A percentile compares a stretch with the other conserved stretches of the same genome.
Evolutionary conservation across 2,797 vertebrate genomes (phyloP).

Genomic region (Pagetopsis macropterus): DNA sequence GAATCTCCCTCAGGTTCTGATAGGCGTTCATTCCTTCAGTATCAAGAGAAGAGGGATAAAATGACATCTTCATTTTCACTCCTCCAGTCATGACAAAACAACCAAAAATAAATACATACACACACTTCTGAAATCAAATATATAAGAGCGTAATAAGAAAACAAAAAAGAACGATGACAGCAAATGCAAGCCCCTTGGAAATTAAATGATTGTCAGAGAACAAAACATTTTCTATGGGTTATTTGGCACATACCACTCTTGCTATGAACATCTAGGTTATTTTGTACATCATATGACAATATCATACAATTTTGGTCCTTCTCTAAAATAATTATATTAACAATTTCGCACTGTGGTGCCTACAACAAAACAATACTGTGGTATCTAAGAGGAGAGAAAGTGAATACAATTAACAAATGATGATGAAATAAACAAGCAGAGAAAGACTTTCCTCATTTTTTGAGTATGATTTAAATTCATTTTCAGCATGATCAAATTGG

Average conservation of each 20-base stretch:
- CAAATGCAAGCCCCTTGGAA: slow-evolving; percentile 80
- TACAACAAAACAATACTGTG: slow-evolving; percentile 93
- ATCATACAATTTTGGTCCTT: slow-evolving; percentile 95
- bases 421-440: slow-evolving; percentile 84
- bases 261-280: slow-evolving; percentile 86
- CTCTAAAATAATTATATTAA: slow-evolving; percentile 94
- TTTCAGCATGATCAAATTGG: slow-evolving; percentile 69
- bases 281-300: slow-evolving; percentile 88
- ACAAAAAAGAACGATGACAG: slow-evolving; percentile 71
- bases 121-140: slow-evolving; percentile 83
- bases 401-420: slow-evolving; percentile 87
- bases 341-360: slow-evolving; percentile 89
- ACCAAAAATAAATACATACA: slow-evolving; percentile 89
- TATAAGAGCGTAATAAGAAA: slow-evolving; percentile 74
- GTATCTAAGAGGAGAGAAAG: slow-evolving; percentile 88
- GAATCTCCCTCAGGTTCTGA: slow-evolving; percentile 71
- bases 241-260: slow-evolving; percentile 91
- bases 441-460: slow-evolving; percentile 68
- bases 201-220: slow-evolving; percentile 92
- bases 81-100: slow-evolving; percentile 78
- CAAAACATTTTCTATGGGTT: slow-evolving; percentile 79
- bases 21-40: slow-evolving; percentile 77
- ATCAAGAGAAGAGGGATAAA: slow-evolving; percentile 73
- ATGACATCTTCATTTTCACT: slow-evolving; percentile 74
- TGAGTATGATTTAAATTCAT: slow-evolving; percentile 66